Conservation (phyloP, 2,113 vertebrate species). For the Phasianus colchicus region DNA sequence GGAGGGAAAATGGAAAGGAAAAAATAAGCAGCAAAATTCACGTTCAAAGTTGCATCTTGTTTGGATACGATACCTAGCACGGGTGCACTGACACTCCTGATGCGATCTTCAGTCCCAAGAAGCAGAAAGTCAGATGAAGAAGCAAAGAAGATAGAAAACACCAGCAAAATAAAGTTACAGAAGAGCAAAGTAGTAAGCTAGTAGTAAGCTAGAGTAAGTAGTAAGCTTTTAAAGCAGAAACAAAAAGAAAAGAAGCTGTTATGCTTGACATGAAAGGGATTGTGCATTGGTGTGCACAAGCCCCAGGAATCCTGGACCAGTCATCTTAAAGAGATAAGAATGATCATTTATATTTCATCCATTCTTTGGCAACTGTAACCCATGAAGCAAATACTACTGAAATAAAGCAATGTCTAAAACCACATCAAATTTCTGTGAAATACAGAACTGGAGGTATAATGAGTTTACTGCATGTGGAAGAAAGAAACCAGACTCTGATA, state of each 20-base stretch:
- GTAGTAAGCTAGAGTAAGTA: too few relatives aligned
- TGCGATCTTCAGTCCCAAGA: conserved; percentile 88
- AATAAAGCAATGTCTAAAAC: not conserved
- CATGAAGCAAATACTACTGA: not conserved
- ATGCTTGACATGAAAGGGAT: not conserved
- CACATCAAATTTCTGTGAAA: not conserved
- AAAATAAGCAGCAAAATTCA: not conserved
- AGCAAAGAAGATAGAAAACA: conserved; percentile 79
- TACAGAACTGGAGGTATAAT: not conserved
- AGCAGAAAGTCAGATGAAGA: conserved; percentile 82
- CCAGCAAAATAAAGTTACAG: conserved; percentile 82
- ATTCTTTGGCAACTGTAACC: not conserved
- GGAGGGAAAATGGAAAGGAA: not conserved
- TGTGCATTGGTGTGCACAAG: not conserved
- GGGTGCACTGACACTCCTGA: conserved; percentile 95
- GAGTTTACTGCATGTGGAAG: not conserved
- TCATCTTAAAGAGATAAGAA: not conserved
- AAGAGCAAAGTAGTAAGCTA: conserved; percentile 74
- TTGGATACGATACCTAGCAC: conserved; percentile 91
- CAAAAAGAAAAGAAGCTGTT: conserved; percentile 62
- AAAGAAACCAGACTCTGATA: not conserved
- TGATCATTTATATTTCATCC: not conserved
- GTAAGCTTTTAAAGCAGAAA: conserved; percentile 68
- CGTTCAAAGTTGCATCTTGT: conserved; percentile 47
- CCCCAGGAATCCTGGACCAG: not conserved